Evolutionary conservation across 1,140 invertebrate genomes (phyloP).

Genomic region (Thaumetopoea pityocampa): DNA sequence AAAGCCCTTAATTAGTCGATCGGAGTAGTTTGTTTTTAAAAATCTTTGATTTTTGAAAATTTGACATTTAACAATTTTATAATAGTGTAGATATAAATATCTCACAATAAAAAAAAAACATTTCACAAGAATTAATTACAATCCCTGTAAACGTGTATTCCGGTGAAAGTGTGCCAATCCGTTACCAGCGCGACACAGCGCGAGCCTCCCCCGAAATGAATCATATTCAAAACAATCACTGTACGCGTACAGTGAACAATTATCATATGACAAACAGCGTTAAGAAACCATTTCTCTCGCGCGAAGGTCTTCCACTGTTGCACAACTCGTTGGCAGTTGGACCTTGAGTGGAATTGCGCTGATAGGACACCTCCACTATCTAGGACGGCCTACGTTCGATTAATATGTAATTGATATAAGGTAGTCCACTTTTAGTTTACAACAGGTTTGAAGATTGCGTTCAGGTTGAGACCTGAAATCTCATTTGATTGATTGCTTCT

Average conservation of each 20-base stretch:
- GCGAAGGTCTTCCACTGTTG: slow-evolving; percentile 65
- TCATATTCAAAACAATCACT: slow-evolving; percentile 34
- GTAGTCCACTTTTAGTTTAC: background rate
- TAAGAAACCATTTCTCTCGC: slow-evolving; percentile 66
- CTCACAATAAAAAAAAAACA: too few relatives aligned
- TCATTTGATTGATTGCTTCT: too few relatives aligned
- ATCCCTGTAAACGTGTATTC: too few relatives aligned
- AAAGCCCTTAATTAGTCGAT: too few relatives aligned
- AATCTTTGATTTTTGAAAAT: too few relatives aligned
- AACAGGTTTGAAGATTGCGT: background rate
- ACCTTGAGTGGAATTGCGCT: too few relatives aligned
- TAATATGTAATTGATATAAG: slow-evolving; percentile 12
- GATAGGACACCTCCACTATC: slow-evolving; percentile 21
- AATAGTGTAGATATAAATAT: too few relatives aligned
- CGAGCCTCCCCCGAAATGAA: slow-evolving; percentile 33
- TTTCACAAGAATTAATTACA: too few relatives aligned
- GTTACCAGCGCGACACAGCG: slow-evolving; percentile 4
- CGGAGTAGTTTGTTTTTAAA: too few relatives aligned
- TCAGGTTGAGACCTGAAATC: slow-evolving; percentile 2
- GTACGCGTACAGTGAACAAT: slow-evolving; percentile 59
- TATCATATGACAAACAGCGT: slow-evolving; percentile 50
- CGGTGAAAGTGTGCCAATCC: too few relatives aligned
- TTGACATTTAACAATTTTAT: too few relatives aligned
- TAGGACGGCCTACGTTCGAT: slow-evolving; percentile 12
- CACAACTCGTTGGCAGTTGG: slow-evolving; percentile 36